These are phyloP conservation scores for Magallana nippona DNA, from an alignment of 2,888 invertebrate species.

Conservation along the genomic window DNA sequence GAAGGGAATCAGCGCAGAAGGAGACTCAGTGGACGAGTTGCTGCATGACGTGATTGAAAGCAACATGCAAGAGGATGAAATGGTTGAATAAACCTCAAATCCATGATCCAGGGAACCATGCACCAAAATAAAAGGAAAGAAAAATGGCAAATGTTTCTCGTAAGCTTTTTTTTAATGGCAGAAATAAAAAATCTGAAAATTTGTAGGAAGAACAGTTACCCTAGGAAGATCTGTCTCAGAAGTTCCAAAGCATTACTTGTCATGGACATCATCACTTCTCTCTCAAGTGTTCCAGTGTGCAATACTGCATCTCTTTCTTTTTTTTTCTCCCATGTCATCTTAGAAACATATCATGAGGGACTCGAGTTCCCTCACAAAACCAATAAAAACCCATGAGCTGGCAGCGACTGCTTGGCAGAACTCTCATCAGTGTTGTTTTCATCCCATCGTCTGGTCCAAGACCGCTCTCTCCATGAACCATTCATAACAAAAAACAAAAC, in stretches of 20 bases:
- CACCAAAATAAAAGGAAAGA: neutral
- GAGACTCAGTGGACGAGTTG: constrained; percentile 78
- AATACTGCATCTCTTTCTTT: constrained; percentile 13
- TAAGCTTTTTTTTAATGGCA: neutral
- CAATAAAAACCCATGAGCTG: constrained; percentile 27
- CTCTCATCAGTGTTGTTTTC: constrained; percentile 35
- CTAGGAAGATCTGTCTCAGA: constrained; percentile 33
- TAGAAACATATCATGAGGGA: constrained; percentile 35
- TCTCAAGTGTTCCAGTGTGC: constrained; percentile 30
- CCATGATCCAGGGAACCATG: neutral
- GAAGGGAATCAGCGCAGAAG: constrained; percentile 77
- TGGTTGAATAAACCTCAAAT: constrained; percentile 53
- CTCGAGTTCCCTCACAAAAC: constrained; percentile 23
- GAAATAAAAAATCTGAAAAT: neutral
- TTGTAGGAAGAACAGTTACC: neutral
- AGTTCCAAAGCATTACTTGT: constrained; percentile 29
- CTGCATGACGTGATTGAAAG: constrained; percentile 78
- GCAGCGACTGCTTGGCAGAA: constrained; percentile 37
- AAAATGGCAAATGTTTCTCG: constrained; percentile 24
- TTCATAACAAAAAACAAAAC: neutral
- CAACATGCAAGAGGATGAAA: constrained; percentile 74
- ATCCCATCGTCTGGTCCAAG: constrained; percentile 50
- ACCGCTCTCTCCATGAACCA: constrained; percentile 40
- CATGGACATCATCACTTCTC: neutral
- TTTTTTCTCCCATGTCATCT: constrained; percentile 18